Evolutionary conservation across 2,888 invertebrate species (phyloP).

Genomic region (Gibbula magus): DNA sequence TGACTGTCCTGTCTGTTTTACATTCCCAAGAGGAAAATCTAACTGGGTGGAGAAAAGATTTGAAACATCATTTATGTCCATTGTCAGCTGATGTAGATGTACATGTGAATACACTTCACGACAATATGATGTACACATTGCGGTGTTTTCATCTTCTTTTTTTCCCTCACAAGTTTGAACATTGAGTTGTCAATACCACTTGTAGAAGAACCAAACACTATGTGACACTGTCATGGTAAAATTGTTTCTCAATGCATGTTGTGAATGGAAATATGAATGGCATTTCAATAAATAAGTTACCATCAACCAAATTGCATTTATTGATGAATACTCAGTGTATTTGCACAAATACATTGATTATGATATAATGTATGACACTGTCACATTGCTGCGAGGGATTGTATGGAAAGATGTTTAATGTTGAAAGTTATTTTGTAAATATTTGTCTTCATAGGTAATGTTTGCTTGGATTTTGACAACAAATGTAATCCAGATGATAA

Average conservation of each 20-base stretch:
- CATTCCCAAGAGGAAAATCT: constrained; percentile 10
- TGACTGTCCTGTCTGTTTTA: neutral
- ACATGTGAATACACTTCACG: too few relatives aligned
- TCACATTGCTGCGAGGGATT: neutral
- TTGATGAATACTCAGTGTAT: neutral
- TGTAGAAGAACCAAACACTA: too few relatives aligned
- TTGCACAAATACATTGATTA: neutral
- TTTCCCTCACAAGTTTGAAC: too few relatives aligned
- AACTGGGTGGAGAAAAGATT: neutral
- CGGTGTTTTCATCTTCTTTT: too few relatives aligned
- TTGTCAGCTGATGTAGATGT: too few relatives aligned
- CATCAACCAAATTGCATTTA: neutral
- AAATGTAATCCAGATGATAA: constrained; percentile 2
- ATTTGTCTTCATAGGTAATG: neutral
- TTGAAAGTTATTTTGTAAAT: neutral
- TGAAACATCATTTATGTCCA: too few relatives aligned
- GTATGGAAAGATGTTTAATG: neutral
- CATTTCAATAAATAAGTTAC: too few relatives aligned
- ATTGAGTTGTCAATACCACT: too few relatives aligned
- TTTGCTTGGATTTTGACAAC: neutral
- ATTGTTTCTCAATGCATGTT: too few relatives aligned
- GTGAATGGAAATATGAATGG: too few relatives aligned
- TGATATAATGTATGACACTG: neutral
- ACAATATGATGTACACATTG: too few relatives aligned
- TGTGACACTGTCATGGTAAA: too few relatives aligned